Base-by-base conservation (phyloP, 1,140 invertebrate genomes). In the Caenorhabditis inopinata region DNA sequence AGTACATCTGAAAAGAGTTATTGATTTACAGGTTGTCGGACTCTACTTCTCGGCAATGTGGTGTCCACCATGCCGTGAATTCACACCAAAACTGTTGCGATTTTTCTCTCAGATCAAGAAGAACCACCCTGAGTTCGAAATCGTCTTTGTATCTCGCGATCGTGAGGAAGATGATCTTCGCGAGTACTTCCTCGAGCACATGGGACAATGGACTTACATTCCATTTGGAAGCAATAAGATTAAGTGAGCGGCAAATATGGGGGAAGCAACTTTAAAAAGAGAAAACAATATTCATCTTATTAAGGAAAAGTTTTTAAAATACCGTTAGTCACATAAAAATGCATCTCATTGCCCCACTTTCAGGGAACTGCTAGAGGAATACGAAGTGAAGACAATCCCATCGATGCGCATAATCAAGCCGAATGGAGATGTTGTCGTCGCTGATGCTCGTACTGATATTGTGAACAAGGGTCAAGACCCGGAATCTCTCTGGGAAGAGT, bases 331-430 rank as follows among this genome's bases (percentile, higher is more conserved):
- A n/a, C n/a, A n/a, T n/a, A n/a, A n/a, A n/a, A n/a, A n/a, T n/a
- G n/a, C n/a, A n/a, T n/a, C n/a, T n/a, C n/a, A n/a, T n/a, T n/a
- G n/a, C n/a, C n/a, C n/a, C n/a, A 42, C 75, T 81, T 80, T 9
- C 58, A 86, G 85, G 16, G 78, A 85, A 38, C 89, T 94, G 48
- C 92, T 92, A 2, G 91, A 92, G 58, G 92, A 92, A 85, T 93
- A 92, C 89, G 91, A 91, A 83, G 93, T 93, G 75, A 92, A 92
- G 77, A 91, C 92, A 4, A 93, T 93, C 42, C 93, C 93, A 21
- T 93, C 92, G 14, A 89, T 94, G 83, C 92, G 94, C 48, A 90
- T 94, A 76, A 87, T 94, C 16, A 93, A 92, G 29, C 86, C 88
- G 9, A 91, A 90, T 47, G 91, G 91, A 48, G 89, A 90, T 3